Percentiles rank a stretch among this genome's conserved stretches.
Evolutionary conservation across 2,113 vertebrate genomes (phyloP).

Genomic region (Macaca mulatta): DNA sequence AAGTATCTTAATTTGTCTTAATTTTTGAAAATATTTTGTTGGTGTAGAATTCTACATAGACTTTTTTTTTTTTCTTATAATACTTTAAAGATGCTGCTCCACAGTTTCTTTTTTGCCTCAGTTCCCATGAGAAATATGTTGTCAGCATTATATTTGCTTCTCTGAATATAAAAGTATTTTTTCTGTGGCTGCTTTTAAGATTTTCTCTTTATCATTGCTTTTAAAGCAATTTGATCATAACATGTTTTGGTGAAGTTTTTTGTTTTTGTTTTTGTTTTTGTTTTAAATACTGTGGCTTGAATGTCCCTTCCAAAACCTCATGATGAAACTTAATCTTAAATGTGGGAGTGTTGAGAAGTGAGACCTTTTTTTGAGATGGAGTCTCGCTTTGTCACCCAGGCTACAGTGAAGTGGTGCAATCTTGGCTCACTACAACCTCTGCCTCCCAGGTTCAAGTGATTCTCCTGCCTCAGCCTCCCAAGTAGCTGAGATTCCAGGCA

Average conservation of each 20-base stretch:
- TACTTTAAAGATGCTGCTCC: background rate
- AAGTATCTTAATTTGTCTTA: conserved; percentile 2
- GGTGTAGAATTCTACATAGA: background rate
- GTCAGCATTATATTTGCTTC: background rate
- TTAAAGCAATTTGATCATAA: background rate
- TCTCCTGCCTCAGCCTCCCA: no score
- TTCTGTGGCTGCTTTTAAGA: background rate
- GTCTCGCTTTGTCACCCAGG: no score
- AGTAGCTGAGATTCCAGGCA: no score
- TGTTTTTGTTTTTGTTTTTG: no score
- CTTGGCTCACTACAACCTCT: no score
- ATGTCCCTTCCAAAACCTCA: background rate
- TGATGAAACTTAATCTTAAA: background rate
- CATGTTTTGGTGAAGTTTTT: background rate
- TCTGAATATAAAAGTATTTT: background rate
- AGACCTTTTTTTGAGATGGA: no score
- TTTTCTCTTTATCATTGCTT: background rate
- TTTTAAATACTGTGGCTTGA: background rate
- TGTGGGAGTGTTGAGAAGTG: background rate
- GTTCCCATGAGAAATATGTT: background rate
- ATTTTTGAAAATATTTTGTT: background rate
- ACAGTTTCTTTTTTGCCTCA: background rate
- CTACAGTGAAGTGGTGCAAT: no score
- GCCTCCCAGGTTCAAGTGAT: no score
- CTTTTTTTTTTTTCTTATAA: background rate